These are phyloP conservation scores for Rhynchonycteris naso DNA, from an alignment of 2,797 vertebrate genomes.

Conservation along the genomic window DNA sequence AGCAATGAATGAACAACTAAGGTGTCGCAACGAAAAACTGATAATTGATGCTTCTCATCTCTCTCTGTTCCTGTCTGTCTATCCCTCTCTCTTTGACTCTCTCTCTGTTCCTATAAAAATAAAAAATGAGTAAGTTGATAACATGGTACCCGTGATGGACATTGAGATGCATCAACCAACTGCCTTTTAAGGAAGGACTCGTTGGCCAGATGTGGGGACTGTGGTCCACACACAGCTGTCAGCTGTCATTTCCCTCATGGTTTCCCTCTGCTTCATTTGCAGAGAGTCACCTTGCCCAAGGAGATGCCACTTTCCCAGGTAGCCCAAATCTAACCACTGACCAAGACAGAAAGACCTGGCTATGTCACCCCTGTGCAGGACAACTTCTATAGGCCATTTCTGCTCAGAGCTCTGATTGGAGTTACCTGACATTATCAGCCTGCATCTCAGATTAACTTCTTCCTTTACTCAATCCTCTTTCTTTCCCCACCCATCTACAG, in stretches of 20 bases:
- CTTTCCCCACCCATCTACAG: background rate
- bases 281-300: background rate
- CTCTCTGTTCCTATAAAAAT: no score
- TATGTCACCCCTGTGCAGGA: background rate
- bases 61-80: no score
- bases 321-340: background rate
- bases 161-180: background rate
- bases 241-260: background rate
- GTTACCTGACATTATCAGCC: background rate
- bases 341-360: background rate
- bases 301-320: background rate
- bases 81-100: no score
- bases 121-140: background rate
- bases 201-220: background rate
- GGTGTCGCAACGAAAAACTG: no score
- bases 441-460: constrained; percentile 19
- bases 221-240: background rate
- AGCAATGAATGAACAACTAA: no score
- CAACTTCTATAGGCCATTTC: background rate
- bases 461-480: background rate
- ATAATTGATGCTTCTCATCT: no score
- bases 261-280: background rate
- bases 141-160: background rate
- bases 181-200: background rate
- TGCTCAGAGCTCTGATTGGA: background rate